Evolutionary conservation across 2,888 invertebrate species (phyloP), one percentile per base, ranked within the genome.

Genomic region (Idaea biselata): DNA sequence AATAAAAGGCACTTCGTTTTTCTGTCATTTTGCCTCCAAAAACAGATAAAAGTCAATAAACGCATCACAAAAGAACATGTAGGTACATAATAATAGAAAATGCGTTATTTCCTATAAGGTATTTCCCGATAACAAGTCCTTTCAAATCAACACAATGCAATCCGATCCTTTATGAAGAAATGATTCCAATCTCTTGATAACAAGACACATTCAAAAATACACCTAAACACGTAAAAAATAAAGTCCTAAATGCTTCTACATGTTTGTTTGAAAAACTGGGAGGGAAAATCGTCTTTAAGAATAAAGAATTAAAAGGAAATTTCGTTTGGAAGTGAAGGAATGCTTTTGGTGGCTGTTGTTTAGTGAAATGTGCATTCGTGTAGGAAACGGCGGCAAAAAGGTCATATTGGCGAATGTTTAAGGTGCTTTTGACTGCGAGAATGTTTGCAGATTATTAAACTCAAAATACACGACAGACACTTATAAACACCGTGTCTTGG

Each of bases 291-390:
- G 66, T 60, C 65, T 69, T 68, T 71, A 60, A 2, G 0, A 0
- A 0, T 1, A 6, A 16, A 16, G 2, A 14, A 1, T 54, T 72
- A 65, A 18, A 61, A 67, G 60, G 59, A 58, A 61, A 17, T 68
- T 68, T 71, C 11, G 63, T 32, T 16, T 44, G 32, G 14, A 11
- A n/a, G 16, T 8, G 18, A 55, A 56, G 63, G 63, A 60, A 62
- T 31, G 63, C 64, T 62, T 63, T 68, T 68, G 44, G 57, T 56
- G 70, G 72, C 73, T 74, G 80, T 87, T 63, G 87, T 86, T 88
- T 88, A 86, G 87, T 83, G 80, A 87, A 88, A 86, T 88, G 87
- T 87, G 89, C 87, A 89, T 84, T 87, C 84, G 82, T 85, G 89
- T 81, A 87, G 88, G 88, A 87, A 84, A 82, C 64, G 59, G 77